Evolutionary conservation across 2,113 vertebrate species (phyloP).

Genomic region (Hippocampus guttulatus): DNA sequence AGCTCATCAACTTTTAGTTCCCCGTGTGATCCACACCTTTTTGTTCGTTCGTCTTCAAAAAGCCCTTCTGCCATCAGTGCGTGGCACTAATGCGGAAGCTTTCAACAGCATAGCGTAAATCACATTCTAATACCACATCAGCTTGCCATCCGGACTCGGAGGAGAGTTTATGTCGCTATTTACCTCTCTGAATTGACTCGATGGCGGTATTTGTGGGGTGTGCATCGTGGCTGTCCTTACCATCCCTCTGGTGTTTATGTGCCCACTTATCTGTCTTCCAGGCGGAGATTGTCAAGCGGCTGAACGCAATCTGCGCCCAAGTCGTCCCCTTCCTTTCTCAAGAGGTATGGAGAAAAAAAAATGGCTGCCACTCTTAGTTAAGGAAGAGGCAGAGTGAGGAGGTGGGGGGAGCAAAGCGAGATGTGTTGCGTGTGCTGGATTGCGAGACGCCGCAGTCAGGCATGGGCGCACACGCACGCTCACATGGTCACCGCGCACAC

Average conservation of each 20-base stretch:
- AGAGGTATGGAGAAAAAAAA: slow-evolving; percentile 78
- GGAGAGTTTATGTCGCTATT: slow-evolving; percentile 4
- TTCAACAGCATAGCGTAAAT: not conserved
- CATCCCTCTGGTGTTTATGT: slow-evolving; percentile 16
- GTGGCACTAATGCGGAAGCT: not conserved
- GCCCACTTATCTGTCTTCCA: slow-evolving; percentile 67
- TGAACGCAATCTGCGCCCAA: slow-evolving; percentile 97
- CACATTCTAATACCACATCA: not conserved
- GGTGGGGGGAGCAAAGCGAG: slow-evolving; percentile 19
- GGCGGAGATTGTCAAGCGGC: slow-evolving; percentile 95
- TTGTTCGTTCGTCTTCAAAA: not conserved
- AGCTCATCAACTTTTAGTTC: too few relatives aligned
- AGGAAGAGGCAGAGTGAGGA: slow-evolving; percentile 42
- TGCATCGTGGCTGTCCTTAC: slow-evolving; percentile 1
- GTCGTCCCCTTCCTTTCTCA: slow-evolving; percentile 97
- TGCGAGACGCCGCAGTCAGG: slow-evolving; percentile 27
- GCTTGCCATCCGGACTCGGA: not conserved
- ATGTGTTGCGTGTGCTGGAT: slow-evolving; percentile 47
- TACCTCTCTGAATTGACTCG: slow-evolving; percentile 5
- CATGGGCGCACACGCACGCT: not conserved
- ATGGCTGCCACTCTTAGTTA: slow-evolving; percentile 50
- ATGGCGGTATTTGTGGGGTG: slow-evolving; percentile 8
- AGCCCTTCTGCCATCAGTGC: not conserved
- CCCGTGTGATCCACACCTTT: too few relatives aligned
- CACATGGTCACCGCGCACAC: slow-evolving; percentile 25